phyloP scores from a whole-genome alignment of 2,113 vertebrate species.

The Fulica atra region DNA sequence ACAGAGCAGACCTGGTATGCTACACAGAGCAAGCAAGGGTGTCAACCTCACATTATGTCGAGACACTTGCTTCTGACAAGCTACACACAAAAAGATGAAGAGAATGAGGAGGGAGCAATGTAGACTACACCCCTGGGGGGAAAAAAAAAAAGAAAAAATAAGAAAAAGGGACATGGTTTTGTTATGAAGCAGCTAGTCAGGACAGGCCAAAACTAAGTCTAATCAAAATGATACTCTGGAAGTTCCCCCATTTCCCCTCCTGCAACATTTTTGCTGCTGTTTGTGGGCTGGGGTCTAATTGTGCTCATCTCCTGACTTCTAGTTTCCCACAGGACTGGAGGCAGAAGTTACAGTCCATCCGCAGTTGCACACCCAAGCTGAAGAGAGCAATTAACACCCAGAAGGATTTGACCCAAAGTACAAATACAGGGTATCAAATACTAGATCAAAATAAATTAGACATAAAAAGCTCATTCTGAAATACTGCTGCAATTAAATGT shows the following conservation, averaged over 20 bases:
- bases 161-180: fast-evolving
- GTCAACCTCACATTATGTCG: not conserved
- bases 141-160: not conserved
- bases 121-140: not conserved
- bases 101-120: not conserved
- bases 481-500: not conserved
- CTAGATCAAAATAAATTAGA: not conserved
- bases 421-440: not conserved
- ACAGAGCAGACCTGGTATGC: too few relatives aligned
- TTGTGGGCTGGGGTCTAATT: not conserved
- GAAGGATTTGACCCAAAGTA: not conserved
- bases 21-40: not conserved
- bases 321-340: not conserved
- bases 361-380: not conserved
- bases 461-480: not conserved
- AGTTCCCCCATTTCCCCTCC: not conserved
- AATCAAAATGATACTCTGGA: not conserved
- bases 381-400: not conserved
- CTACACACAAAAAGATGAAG: not conserved
- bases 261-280: not conserved
- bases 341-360: not conserved
- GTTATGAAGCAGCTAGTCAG: not conserved
- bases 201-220: not conserved
- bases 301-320: not conserved
- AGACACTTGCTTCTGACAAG: not conserved